These are phyloP conservation scores for Prenolepis imparis DNA, from an alignment of 2,888 invertebrate genomes.

Conservation along the genomic window DNA sequence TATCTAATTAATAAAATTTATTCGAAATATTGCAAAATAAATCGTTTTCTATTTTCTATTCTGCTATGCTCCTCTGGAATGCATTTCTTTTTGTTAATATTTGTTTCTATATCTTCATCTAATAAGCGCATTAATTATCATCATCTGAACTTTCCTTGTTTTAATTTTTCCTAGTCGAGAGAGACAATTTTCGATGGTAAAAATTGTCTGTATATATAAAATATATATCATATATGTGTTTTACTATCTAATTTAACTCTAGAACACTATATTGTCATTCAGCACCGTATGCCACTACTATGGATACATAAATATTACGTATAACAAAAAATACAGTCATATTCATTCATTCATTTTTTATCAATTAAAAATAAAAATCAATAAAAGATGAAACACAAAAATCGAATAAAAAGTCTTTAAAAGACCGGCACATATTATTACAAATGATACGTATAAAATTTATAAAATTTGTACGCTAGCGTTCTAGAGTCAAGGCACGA, in stretches of 20 bases:
- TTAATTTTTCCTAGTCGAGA: constrained; percentile 29
- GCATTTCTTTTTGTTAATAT: constrained; percentile 24
- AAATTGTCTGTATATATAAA: constrained; percentile 28
- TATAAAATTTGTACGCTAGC: constrained; percentile 6
- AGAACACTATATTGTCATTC: constrained; percentile 27
- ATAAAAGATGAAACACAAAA: neutral
- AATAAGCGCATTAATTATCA: constrained; percentile 52
- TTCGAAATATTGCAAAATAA: constrained; percentile 31
- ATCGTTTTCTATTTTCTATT: constrained; percentile 5
- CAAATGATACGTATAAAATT: constrained; percentile 4
- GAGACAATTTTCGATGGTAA: constrained; percentile 12
- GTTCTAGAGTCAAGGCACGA: constrained; percentile 25
- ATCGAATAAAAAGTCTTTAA: neutral
- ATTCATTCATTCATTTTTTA: neutral
- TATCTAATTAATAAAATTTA: constrained; percentile 32
- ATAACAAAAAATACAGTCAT: constrained; percentile 9
- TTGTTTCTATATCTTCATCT: constrained; percentile 33
- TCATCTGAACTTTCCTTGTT: constrained; percentile 32
- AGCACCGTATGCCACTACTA: neutral
- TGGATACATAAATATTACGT: neutral
- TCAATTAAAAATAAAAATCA: neutral
- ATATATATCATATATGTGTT: constrained; percentile 33
- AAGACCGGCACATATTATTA: neutral
- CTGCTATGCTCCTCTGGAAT: neutral
- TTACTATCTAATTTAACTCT: constrained; percentile 44